Base-by-base conservation (phyloP, 2,888 invertebrate genomes). In the Coenonympha glycerion region DNA sequence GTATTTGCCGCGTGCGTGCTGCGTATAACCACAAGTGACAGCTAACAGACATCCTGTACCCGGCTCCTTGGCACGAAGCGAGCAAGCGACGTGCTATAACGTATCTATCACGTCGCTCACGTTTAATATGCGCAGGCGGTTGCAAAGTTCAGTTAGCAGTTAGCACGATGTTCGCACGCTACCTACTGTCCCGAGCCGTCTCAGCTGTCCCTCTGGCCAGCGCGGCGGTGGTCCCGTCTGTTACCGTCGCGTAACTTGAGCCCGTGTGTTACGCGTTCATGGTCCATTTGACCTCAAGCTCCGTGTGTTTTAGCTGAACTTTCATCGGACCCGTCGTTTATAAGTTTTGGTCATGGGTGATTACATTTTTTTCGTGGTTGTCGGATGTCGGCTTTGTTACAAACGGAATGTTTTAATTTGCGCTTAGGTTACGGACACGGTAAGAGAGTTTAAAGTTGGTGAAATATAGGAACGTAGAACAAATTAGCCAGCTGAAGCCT, bases 211-310 rank as follows among this genome's bases (percentile, higher is more conserved):
- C n/a, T n/a, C n/a, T n/a, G n/a, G 62, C 65, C 69, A 67, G 71
- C 61, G 64, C 61, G 64, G 59, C 59, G 74, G 71, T 75, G 72
- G 72, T 73, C 71, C 40, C 54, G 50, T 48, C 53, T 52, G 64
- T 60, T 61, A 62, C 49, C 56, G 57, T n/a, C 53, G 51, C 56
- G 73, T 58, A 66, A 74, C 57, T 55, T 57, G 66, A 73, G 61
- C 66, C 69, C 59, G 47, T 31, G 6, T 45, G 16, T 47, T 46
- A 24, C 34, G 21, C 40, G 52, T 68, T 71, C 64, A 69, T 61
- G 57, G 49, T 41, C 59, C 47, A 49, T 56, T 54, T 57, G 59
- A 61, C 58, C 63, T 59, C 39, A 51, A 30, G 39, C 28, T 41
- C 18, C 11, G 28, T n/a, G 26, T 15, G 16, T 3, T 11, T 6